A percentile compares a stretch with the other conserved stretches of the same genome.
Conservation (phyloP, 2,797 vertebrate species). For the Heterohyrax brucei region DNA sequence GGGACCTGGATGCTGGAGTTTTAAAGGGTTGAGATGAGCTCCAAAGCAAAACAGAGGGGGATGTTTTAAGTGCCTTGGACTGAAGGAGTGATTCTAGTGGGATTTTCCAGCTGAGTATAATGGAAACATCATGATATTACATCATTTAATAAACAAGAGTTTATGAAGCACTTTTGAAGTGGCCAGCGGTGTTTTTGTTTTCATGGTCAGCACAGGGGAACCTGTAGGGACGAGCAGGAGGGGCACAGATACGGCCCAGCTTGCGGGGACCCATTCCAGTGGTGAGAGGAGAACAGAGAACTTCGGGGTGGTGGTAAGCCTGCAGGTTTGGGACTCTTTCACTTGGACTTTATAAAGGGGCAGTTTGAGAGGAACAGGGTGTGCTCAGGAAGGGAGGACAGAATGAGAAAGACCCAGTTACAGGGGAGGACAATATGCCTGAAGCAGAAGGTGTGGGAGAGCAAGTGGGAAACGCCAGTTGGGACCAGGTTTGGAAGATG, state of each 20-base stretch:
- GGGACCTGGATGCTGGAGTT: background rate
- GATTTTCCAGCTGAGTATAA: constrained; percentile 48
- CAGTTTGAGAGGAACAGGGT: constrained; percentile 1
- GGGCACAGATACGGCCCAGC: background rate
- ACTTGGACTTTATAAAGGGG: background rate
- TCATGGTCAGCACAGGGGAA: background rate
- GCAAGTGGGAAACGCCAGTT: background rate
- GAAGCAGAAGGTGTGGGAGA: constrained; percentile 56
- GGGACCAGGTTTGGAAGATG: constrained; percentile 29
- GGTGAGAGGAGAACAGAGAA: background rate
- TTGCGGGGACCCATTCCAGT: too few species aligned
- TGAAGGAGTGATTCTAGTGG: background rate
- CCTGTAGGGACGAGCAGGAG: background rate
- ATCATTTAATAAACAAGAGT: constrained; percentile 12
- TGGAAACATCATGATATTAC: constrained; percentile 45
- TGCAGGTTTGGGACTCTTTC: background rate
- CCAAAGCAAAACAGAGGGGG: background rate
- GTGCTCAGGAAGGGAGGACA: background rate
- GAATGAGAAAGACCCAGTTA: background rate
- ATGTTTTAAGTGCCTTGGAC: constrained; percentile 16
- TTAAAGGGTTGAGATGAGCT: constrained; percentile 1
- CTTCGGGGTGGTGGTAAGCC: background rate
- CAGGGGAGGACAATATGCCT: constrained; percentile 40
- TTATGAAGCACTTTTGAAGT: background rate
- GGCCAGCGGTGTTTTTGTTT: background rate